Evolutionary conservation across 2,888 invertebrate genomes (phyloP).

Genomic region (Rutpela maculata): DNA sequence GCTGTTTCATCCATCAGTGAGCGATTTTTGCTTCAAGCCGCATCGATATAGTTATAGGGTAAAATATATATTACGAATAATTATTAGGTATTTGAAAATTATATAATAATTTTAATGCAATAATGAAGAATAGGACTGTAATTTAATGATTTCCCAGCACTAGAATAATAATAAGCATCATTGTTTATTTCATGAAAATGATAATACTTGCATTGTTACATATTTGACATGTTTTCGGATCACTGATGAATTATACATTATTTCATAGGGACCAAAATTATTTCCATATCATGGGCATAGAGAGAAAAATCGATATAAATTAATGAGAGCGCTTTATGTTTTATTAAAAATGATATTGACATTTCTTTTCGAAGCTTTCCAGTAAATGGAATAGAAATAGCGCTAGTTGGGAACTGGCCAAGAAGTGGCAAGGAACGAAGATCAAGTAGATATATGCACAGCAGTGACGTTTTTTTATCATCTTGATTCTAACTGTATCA

Average conservation of each 20-base stretch:
- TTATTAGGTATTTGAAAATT: neutral
- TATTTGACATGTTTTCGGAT: neutral
- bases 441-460: no score
- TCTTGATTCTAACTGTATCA: no score
- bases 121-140: neutral
- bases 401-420: no score
- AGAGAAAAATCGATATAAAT: no score
- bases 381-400: no score
- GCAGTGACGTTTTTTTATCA: no score
- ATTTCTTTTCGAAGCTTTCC: no score
- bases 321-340: no score
- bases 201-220: neutral
- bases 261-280: neutral
- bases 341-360: no score
- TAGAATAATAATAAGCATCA: neutral
- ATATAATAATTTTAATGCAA: slow-evolving; percentile 4
- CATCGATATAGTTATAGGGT: neutral
- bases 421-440: no score
- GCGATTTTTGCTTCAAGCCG: neutral
- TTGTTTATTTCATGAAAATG: neutral
- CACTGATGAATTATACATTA: neutral
- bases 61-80: neutral
- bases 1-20: neutral
- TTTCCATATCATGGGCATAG: neutral
- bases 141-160: neutral